Percentiles rank a stretch among this genome's conserved stretches.
Evolutionary conservation across 2,797 vertebrate genomes (phyloP).

Genomic region (Peromyscus melanophrys): DNA sequence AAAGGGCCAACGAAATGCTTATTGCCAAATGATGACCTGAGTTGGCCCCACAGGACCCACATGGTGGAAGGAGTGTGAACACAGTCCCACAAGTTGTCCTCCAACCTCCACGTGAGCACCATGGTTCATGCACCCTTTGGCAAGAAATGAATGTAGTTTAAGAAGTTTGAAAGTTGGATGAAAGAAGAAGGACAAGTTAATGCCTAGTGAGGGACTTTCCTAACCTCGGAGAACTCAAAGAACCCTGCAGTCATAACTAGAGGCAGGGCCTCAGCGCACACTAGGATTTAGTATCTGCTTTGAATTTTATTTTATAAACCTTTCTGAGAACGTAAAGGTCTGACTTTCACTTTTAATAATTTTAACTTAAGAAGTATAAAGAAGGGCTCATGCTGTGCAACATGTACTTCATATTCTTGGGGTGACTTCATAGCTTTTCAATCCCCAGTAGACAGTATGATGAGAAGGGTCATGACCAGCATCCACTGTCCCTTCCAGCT

Average conservation of each 20-base stretch:
- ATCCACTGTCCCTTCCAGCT: constrained; percentile 9
- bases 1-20: not conserved
- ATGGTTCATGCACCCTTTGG: not conserved
- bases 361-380: constrained; percentile 30
- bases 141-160: not conserved
- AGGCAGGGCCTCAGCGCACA: not conserved
- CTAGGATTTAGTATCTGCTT: not conserved
- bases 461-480: constrained; percentile 33
- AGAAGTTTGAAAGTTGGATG: not conserved
- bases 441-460: not conserved
- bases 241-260: not conserved
- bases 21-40: not conserved
- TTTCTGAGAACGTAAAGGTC: constrained; percentile 25
- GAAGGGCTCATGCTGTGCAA: not conserved
- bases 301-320: constrained; percentile 8
- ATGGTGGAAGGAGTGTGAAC: not conserved
- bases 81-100: not conserved
- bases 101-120: not conserved
- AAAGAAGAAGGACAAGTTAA: not conserved
- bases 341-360: constrained; percentile 45
- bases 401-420: not conserved
- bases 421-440: constrained; percentile 50
- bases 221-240: not conserved
- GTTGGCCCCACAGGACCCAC: not conserved
- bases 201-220: not conserved